A percentile compares a stretch with the other conserved stretches of the same genome.
Conservation (phyloP, 2,797 vertebrate species). For the Acanthornis magna region DNA sequence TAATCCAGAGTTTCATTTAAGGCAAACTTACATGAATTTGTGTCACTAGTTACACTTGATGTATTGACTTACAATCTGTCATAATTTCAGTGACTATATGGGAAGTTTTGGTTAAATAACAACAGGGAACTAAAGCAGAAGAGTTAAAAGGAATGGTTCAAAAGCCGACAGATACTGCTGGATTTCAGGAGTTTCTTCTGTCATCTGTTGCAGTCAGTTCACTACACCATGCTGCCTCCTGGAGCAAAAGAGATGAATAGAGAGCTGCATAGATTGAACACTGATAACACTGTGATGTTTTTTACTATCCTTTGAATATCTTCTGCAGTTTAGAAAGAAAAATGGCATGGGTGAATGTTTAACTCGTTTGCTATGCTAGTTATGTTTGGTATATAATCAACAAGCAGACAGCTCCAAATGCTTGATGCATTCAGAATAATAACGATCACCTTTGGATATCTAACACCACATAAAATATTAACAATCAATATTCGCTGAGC, state of each 20-base stretch:
- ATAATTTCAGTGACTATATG: neutral
- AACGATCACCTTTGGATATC: constrained; percentile 6
- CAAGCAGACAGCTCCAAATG: neutral
- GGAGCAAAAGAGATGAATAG: constrained; percentile 49
- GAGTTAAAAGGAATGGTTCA: neutral
- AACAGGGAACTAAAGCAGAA: neutral
- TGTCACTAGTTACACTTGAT: neutral
- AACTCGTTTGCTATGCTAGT: neutral
- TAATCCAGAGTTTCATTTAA: neutral
- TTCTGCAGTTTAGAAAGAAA: neutral
- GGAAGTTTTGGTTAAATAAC: neutral
- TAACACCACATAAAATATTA: constrained; percentile 41
- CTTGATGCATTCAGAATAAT: neutral
- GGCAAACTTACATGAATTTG: neutral
- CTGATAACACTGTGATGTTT: neutral
- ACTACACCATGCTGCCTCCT: constrained; percentile 61
- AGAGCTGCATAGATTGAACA: neutral
- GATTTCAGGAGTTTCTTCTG: neutral
- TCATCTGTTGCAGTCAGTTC: constrained; percentile 22
- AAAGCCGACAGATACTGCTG: neutral
- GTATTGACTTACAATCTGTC: neutral
- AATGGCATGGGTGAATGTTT: neutral
- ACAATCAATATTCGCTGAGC: neutral
- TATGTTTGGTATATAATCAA: neutral
- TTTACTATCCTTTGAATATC: neutral